phyloP scores from a whole-genome alignment of 2,797 vertebrate species.

The Semaprochilodus insignis region DNA sequence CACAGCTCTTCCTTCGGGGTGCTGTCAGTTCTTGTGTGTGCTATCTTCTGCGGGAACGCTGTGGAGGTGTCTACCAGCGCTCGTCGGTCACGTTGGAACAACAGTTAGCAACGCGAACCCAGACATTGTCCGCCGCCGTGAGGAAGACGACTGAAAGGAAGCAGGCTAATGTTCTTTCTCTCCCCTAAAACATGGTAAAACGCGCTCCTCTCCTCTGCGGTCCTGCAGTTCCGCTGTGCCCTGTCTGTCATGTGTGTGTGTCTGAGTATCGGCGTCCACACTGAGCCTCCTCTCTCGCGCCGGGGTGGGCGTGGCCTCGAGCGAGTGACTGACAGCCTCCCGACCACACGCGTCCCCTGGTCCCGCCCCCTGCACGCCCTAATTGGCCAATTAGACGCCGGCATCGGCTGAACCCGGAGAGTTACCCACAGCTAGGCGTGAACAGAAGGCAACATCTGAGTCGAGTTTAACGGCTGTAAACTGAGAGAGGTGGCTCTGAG shows the following conservation, averaged over 20 bases:
- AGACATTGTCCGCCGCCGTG: constrained; percentile 34
- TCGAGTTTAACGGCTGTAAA: constrained; percentile 63
- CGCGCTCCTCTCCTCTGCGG: constrained; percentile 14
- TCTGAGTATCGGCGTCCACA: constrained; percentile 45
- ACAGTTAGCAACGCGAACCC: constrained; percentile 55
- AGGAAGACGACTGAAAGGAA: not conserved
- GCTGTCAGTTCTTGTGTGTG: constrained; percentile 41
- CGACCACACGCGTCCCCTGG: constrained; percentile 43
- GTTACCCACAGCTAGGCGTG: constrained; percentile 49
- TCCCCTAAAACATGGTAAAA: constrained; percentile 52
- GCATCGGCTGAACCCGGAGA: not conserved
- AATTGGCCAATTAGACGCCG: constrained; percentile 65
- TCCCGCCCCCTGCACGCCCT: constrained; percentile 43
- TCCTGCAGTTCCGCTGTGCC: constrained; percentile 64
- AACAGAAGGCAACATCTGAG: constrained; percentile 65
- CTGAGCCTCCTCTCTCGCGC: constrained; percentile 50
- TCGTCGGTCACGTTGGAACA: constrained; percentile 60
- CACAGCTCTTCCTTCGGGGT: constrained; percentile 25
- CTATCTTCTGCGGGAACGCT: constrained; percentile 32
- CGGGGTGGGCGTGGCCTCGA: constrained; percentile 58
- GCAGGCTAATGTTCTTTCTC: not conserved
- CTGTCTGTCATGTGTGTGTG: constrained; percentile 59
- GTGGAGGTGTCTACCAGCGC: constrained; percentile 51
- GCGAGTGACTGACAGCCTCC: constrained; percentile 60
- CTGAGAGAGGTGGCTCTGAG: constrained; percentile 55